Base-by-base conservation (phyloP, 2,797 vertebrate genomes). In the Mus minutoides region DNA sequence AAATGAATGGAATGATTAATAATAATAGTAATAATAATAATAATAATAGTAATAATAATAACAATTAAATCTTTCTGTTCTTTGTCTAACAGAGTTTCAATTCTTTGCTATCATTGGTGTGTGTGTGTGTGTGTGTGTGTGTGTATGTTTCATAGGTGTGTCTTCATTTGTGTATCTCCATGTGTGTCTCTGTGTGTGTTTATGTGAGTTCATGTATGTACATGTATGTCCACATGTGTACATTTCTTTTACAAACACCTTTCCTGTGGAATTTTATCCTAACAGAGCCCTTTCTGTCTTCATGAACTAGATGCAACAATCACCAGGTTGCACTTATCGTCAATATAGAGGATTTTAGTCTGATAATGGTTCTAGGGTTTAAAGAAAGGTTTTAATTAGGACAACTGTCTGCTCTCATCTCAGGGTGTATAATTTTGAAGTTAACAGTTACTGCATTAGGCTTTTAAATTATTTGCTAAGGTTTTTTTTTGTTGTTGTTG, bases 331-430 rank as follows among this genome's bases (percentile, higher is more conserved):
- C 14, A 96, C 75, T 64, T 83, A 88, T 24, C 77, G 56, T 95
- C 82, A 89, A 88, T 75, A 88, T 0, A 93, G 82, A 95, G 62
- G n/a, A 95, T 90, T 92, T 95, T 64, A 93, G 26, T 88, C 93
- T 94, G 58, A 87, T 83, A 89, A 94, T 62, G 29, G 40, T 64
- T 89, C 90, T 96, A 26, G 49, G 7, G 29, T 87, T 96, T 97
- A 94, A 90, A 96, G 52, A 96, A 93, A 95, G 83, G 54, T 67
- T 97, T 93, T 79, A 88, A 93, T 97, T 88, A 92, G 69, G 85
- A 94, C 56, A 97, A 43, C 52, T 11, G 37, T 92, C 24, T 93
- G 90, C 56, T 94, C 31, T 54, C 40, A 60, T 91, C 29, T 67
- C 56, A 95, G 34, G 37, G 85, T 94, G 46, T 69, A 58, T 90